Evolutionary conservation across 92 coral and sea anemone species (phyloP), one percentile per base, ranked within the genome.

Genomic region (Scolanthus callimorphus): DNA sequence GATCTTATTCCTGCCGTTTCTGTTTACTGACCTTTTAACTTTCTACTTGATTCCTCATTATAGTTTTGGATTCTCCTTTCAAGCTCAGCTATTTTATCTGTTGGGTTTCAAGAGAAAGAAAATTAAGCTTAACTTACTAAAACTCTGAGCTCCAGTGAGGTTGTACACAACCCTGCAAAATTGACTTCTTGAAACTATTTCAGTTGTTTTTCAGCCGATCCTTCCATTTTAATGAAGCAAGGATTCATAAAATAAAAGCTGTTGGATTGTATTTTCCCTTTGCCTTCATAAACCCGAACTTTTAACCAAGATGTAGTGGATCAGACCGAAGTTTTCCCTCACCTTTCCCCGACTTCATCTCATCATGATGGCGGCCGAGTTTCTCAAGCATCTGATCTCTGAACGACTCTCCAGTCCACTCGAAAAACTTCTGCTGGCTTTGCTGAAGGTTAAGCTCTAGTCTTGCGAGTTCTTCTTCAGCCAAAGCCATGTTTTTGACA

Each of bases 1-100:
- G n/a, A n/a, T n/a, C n/a, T n/a, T n/a, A n/a, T n/a, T n/a, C n/a
- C n/a, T n/a, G n/a, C n/a, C n/a, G n/a, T n/a, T n/a, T n/a, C n/a
- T n/a, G n/a, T n/a, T n/a, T n/a, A n/a, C n/a, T n/a, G n/a, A 91
- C 97, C 95, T 91, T 87, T 81, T 41, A 84, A 57, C 46, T 82
- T 89, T 65, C 72, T 68, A 55, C 76, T 74, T n/a, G 82, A 62
- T 51, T 83, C 74, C 57, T 53, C 41, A 29, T 79, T 76, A 29
- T 78, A 71, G 27, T 63, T 73, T n/a, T 58, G 58, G 10, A 91
- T 85, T 23, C 73, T 50, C 55, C 87, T 80, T 50, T 91, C 91
- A 38, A 88, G 68, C n/a, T 83, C 62, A 27, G 70, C 51, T 17
- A 91, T 75, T 31, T 55, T 79, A 46, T 83, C 97, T 91, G 63